A percentile compares a stretch with the other conserved stretches of the same genome.
Evolutionary conservation across 2,113 vertebrate genomes (phyloP).

Genomic region (Redunca redunca): DNA sequence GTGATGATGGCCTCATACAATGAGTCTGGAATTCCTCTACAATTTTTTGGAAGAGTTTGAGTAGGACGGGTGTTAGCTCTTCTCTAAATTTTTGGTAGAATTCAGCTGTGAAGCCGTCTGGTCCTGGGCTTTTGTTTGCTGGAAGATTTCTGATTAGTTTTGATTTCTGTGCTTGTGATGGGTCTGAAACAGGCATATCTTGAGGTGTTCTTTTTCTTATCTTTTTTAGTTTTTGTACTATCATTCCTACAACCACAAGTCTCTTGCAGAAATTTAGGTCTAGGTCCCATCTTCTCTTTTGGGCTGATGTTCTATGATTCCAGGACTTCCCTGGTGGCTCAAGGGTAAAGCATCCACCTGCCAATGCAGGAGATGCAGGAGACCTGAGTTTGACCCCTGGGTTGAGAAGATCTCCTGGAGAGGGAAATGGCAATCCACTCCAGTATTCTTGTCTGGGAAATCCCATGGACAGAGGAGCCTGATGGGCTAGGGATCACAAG

Average conservation of each 20-base stretch:
- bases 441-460: not conserved
- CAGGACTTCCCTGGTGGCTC: not conserved
- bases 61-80: too few species aligned
- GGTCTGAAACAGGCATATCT: not conserved
- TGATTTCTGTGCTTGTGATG: accelerated
- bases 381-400: not conserved
- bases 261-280: not conserved
- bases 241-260: not conserved
- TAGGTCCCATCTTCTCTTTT: not conserved
- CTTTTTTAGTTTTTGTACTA: not conserved
- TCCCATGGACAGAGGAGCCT: not conserved
- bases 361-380: not conserved
- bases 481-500: not conserved
- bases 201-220: not conserved
- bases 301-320: not conserved
- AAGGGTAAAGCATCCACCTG: not conserved
- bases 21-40: too few species aligned
- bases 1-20: too few species aligned
- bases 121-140: not conserved
- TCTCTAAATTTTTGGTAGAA: too few species aligned
- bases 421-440: not conserved
- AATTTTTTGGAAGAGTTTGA: too few species aligned
- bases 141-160: not conserved
- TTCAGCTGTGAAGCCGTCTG: too few species aligned
- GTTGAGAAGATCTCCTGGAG: not conserved